Conservation (phyloP, 2,888 invertebrate species). For the Spodoptera exigua region DNA sequence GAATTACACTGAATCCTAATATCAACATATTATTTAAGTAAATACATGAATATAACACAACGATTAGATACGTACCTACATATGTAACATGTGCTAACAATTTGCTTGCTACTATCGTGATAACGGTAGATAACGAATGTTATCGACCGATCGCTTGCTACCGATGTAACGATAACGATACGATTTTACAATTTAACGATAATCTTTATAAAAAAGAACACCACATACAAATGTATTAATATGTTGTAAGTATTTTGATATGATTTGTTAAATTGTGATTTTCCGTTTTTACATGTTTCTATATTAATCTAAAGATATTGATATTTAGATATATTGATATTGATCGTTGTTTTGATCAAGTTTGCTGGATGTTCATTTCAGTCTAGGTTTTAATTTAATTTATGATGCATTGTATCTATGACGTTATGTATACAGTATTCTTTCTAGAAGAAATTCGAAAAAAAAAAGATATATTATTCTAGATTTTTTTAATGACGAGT, state of each 20-base stretch:
- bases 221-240: slow-evolving; percentile 13
- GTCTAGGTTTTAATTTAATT: too few relatives aligned
- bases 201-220: slow-evolving; percentile 27
- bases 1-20: slow-evolving; percentile 4
- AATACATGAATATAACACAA: slow-evolving; percentile 34
- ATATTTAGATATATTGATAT: too few relatives aligned
- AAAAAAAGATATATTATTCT: too few relatives aligned
- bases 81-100: slow-evolving; percentile 51
- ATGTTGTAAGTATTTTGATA: slow-evolving; percentile 5
- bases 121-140: slow-evolving; percentile 41
- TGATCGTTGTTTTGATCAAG: too few relatives aligned
- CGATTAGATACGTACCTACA: slow-evolving; percentile 41
- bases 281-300: neutral
- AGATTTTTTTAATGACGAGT: too few relatives aligned
- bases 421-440: too few relatives aligned
- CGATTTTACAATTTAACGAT: slow-evolving; percentile 34
- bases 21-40: slow-evolving; percentile 7
- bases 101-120: slow-evolving; percentile 48
- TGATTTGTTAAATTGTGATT: slow-evolving; percentile 1
- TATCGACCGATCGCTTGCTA: slow-evolving; percentile 58
- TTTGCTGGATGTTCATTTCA: too few relatives aligned
- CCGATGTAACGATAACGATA: slow-evolving; percentile 51
- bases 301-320: slow-evolving; percentile 7
- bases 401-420: too few relatives aligned
- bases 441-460: too few relatives aligned